Conservation (phyloP, 2,113 vertebrate genomes). For the Rhineura floridana region DNA sequence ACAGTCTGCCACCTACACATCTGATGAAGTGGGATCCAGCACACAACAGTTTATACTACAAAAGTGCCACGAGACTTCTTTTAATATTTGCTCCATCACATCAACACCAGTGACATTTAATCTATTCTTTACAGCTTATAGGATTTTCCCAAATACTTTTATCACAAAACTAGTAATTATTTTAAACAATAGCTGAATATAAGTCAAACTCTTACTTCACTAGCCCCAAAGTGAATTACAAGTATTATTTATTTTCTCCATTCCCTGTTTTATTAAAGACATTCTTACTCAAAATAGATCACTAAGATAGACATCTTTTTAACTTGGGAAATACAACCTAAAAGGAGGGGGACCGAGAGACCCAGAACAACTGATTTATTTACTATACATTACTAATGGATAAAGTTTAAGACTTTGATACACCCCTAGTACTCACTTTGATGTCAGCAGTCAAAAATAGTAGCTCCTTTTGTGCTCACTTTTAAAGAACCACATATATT, state of each 20-base stretch:
- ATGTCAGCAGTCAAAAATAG: conserved; percentile 56
- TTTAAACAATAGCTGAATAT: background rate
- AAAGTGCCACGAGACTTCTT: background rate
- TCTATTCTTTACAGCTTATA: background rate
- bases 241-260: background rate
- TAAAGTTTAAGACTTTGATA: conserved; percentile 80
- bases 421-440: conserved; percentile 69
- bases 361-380: conserved; percentile 76
- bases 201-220: background rate
- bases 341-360: conserved; percentile 60
- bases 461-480: conserved; percentile 17
- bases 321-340: conserved; percentile 55
- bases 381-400: conserved; percentile 78
- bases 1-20: background rate
- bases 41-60: background rate
- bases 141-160: background rate
- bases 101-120: background rate
- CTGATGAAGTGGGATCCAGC: too few species aligned
- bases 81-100: background rate
- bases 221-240: background rate
- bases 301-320: conserved; percentile 50
- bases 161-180: background rate
- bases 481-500: conserved; percentile 38
- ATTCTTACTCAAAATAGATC: conserved; percentile 47
- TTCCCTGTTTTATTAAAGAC: conserved; percentile 22